Conservation (phyloP, 2,113 vertebrate species). For the Circaetus cinerascens region DNA sequence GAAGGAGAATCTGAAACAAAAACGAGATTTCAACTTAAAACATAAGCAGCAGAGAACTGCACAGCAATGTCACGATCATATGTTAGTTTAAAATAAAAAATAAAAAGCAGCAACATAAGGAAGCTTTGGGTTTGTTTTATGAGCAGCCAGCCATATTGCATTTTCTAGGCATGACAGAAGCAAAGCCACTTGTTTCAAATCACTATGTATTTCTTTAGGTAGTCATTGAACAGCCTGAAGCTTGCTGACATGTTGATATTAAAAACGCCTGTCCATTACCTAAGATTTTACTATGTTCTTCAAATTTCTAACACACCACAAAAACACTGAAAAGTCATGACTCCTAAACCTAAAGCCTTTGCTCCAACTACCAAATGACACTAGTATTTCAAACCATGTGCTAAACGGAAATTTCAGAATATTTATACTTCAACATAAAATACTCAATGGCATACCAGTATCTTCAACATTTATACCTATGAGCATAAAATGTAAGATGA, state of each 20-base stretch:
- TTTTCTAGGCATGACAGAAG: constrained; percentile 47
- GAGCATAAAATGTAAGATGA: background rate
- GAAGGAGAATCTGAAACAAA: constrained; percentile 99
- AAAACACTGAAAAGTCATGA: background rate
- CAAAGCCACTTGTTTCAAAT: constrained; percentile 54
- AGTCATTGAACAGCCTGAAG: constrained; percentile 35
- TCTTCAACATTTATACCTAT: background rate
- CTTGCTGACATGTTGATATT: background rate
- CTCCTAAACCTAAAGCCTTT: background rate
- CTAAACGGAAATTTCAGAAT: background rate
- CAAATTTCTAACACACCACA: background rate
- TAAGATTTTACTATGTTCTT: constrained; percentile 7
- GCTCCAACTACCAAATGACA: background rate
- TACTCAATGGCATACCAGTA: background rate
- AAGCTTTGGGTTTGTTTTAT: constrained; percentile 44
- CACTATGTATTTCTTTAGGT: constrained; percentile 6
- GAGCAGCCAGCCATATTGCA: constrained; percentile 60
- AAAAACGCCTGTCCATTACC: background rate
- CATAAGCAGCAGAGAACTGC: constrained; percentile 79
- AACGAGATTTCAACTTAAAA: constrained; percentile 88
- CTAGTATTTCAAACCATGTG: background rate
- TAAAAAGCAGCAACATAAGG: constrained; percentile 54
- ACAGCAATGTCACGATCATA: constrained; percentile 75
- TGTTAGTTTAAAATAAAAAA: constrained; percentile 65
- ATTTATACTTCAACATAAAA: background rate